phyloP scores from a whole-genome alignment of 2,113 vertebrate genomes.

The Paradoxurus hermaphroditus region DNA sequence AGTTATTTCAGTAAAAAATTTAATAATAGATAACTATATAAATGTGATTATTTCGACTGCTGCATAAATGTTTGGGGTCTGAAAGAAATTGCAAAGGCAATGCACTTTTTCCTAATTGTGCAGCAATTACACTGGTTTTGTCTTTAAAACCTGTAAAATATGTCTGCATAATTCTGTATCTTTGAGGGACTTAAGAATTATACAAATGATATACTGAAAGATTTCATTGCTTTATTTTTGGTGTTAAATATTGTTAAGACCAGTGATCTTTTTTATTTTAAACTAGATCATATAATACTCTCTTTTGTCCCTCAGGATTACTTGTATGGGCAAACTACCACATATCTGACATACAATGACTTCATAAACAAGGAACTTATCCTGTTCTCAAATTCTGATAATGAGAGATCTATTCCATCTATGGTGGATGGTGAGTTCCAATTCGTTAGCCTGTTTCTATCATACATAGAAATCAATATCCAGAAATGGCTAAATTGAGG shows the following conservation, averaged over 20 bases:
- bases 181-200: background rate
- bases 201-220: background rate
- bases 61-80: background rate
- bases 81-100: slow-evolving; percentile 3
- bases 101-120: background rate
- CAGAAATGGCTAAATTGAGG: slow-evolving; percentile 9
- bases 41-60: slow-evolving; percentile 6
- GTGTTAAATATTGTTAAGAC: background rate
- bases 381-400: slow-evolving; percentile 98
- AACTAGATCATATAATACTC: background rate
- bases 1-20: slow-evolving; percentile 31
- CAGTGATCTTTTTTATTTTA: slow-evolving; percentile 14
- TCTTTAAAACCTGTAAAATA: slow-evolving; percentile 37
- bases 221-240: slow-evolving; percentile 10
- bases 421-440: slow-evolving; percentile 93
- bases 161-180: slow-evolving; percentile 4
- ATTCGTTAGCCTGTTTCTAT: slow-evolving; percentile 42
- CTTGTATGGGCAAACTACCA: slow-evolving; percentile 91
- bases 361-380: slow-evolving; percentile 99
- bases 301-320: slow-evolving; percentile 88
- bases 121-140: background rate
- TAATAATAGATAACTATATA: background rate
- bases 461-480: background rate
- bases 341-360: slow-evolving; percentile 92
- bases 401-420: slow-evolving; percentile 97